phyloP scores from a whole-genome alignment of 2,888 invertebrate species.

The Drosophila paracracens region DNA sequence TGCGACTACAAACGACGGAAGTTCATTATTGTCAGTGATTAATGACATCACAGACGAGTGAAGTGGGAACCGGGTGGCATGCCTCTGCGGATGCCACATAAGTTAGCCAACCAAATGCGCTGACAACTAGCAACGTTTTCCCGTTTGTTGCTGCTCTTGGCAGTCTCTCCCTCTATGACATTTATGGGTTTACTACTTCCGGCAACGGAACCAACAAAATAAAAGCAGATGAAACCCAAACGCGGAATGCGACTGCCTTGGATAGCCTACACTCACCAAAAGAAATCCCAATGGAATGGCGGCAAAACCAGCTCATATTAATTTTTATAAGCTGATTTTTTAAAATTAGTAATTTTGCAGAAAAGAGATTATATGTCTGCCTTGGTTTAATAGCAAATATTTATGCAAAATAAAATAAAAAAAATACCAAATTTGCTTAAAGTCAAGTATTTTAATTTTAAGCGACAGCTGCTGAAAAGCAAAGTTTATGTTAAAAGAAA shows the following conservation, averaged over 20 bases:
- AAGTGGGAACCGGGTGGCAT: neutral
- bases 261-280: constrained; percentile 6
- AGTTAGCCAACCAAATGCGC: constrained; percentile 60
- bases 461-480: neutral
- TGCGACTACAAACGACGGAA: constrained; percentile 78
- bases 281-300: neutral
- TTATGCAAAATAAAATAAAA: neutral
- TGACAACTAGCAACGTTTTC: constrained; percentile 38
- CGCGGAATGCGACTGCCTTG: constrained; percentile 4
- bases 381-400: neutral
- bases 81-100: constrained; percentile 66
- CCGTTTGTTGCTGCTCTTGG: constrained; percentile 48
- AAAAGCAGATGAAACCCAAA: neutral
- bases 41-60: constrained; percentile 68
- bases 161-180: constrained; percentile 53
- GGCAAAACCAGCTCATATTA: neutral
- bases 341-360: neutral
- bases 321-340: neutral
- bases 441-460: neutral
- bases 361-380: neutral
- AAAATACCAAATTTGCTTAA: neutral
- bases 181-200: constrained; percentile 76
- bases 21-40: constrained; percentile 84
- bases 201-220: constrained; percentile 29
- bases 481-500: no score